Evolutionary conservation across 2,797 vertebrate species (phyloP).

Genomic region (Gymnodraco acuticeps): DNA sequence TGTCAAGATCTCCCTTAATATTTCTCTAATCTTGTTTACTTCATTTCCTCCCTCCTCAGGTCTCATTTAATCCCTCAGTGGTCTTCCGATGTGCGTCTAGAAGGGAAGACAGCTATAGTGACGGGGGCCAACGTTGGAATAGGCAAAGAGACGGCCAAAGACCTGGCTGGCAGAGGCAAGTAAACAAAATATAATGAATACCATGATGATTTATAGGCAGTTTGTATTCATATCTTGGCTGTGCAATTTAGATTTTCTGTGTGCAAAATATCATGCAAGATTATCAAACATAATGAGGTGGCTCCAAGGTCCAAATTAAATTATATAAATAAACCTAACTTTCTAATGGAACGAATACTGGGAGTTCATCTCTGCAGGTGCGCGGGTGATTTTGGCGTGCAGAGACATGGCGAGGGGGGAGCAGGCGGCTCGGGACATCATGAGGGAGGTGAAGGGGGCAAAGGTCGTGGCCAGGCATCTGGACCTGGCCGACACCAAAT

Average conservation of each 20-base stretch:
- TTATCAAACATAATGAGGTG: not conserved
- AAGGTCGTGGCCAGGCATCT: constrained; percentile 79
- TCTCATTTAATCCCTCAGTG: constrained; percentile 73
- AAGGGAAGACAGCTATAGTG: constrained; percentile 82
- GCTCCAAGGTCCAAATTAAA: not conserved
- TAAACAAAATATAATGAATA: constrained; percentile 4
- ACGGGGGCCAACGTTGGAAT: constrained; percentile 81
- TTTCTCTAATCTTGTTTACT: not conserved
- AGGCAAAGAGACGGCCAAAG: constrained; percentile 83
- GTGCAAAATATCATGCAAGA: constrained; percentile 9
- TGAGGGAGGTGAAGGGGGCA: constrained; percentile 71
- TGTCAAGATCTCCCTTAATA: not conserved
- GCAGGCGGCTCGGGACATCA: constrained; percentile 77
- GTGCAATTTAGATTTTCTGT: constrained; percentile 12
- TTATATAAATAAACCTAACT: not conserved
- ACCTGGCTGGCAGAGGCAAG: constrained; percentile 80
- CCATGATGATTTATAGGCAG: not conserved
- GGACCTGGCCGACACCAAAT: constrained; percentile 84
- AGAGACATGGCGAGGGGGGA: constrained; percentile 81
- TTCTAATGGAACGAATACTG: not conserved
- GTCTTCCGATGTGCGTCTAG: constrained; percentile 78
- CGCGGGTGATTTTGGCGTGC: constrained; percentile 83
- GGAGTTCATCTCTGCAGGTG: constrained; percentile 66
- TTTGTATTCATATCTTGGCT: not conserved
- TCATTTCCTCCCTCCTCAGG: constrained; percentile 50